Base-by-base conservation (phyloP, 2,797 vertebrate species). In the Rhabdophis nuchalis region DNA sequence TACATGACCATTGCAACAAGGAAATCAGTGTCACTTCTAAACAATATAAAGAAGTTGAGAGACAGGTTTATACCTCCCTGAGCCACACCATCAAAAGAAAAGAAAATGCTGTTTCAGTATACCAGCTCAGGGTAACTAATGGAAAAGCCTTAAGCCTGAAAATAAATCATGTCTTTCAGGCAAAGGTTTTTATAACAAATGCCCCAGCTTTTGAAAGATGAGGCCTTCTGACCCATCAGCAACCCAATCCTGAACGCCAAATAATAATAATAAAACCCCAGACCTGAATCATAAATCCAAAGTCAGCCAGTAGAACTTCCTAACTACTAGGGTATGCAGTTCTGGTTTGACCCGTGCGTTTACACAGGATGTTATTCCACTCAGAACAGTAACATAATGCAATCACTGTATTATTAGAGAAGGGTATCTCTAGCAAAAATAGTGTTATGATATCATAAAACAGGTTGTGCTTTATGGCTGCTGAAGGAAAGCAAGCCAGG, bases 1-100 rank as follows among this genome's bases (percentile, higher is more conserved):
- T 60, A 92, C 87, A 57, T 36, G 52, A 20, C 4, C 20, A 12
- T 1, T 3, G 60, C 89, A 92, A 88, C 58, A 82, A 87, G 90
- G 72, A 94, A 95, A 93, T 29, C 18, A 18, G 52, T 41, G 57
- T 32, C 29, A 12, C 89, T 90, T 36, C 53, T 29, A 53, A 27
- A 32, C n/a, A 87, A 54, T 85, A 90, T 53, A 93, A 94, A 93
- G 58, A 56, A 8, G 32, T 77, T 46, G 61, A 68, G 60, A 89
- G 89, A 87, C 88, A 57, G 9, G 10, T 89, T 93, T 87, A 64
- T 50, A 64, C 11, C 86, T 85, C 53, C 1, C 5, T 5, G 50
- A 93, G 64, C 61, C 64, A 23, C 77, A 41, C 52, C 72, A 46
- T 85, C 77, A 11, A 72, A 13, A 9, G 2, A 72, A 86, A 64